phyloP scores from a whole-genome alignment of 2,888 invertebrate genomes.

The Loripinus fragilis region DNA sequence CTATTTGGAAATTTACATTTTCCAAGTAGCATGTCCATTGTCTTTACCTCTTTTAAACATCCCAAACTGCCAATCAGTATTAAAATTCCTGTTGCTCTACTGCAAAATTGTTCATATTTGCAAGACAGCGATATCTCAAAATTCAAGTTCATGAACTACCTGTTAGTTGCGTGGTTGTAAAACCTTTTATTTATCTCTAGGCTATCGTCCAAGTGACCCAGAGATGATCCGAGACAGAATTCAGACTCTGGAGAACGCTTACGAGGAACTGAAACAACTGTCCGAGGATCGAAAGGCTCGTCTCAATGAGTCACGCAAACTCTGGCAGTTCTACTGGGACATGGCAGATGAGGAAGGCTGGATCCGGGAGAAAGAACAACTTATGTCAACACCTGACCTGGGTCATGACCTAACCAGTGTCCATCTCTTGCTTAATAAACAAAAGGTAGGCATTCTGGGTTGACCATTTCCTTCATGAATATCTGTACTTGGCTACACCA shows the following conservation, averaged over 20 bases:
- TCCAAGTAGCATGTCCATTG: too few relatives aligned
- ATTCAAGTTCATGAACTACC: too few relatives aligned
- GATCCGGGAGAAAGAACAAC: slow-evolving; percentile 90
- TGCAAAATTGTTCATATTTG: too few relatives aligned
- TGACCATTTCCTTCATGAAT: too few relatives aligned
- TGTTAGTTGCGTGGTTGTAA: too few relatives aligned
- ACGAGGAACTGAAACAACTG: slow-evolving; percentile 96
- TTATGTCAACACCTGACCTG: slow-evolving; percentile 98
- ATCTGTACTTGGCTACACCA: too few relatives aligned
- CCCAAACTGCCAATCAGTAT: too few relatives aligned
- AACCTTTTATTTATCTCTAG: too few relatives aligned
- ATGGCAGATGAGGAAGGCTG: slow-evolving; percentile 95
- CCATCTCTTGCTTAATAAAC: slow-evolving; percentile 97
- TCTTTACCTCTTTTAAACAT: too few relatives aligned
- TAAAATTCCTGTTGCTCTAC: too few relatives aligned
- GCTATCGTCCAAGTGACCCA: slow-evolving; percentile 98
- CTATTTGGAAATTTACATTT: too few relatives aligned
- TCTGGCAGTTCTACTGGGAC: slow-evolving; percentile 99
- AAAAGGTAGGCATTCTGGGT: slow-evolving; percentile 90
- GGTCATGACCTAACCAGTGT: slow-evolving; percentile 99
- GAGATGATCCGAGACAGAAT: slow-evolving; percentile 97
- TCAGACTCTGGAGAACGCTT: slow-evolving; percentile 96
- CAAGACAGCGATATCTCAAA: too few relatives aligned
- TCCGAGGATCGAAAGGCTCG: slow-evolving; percentile 96
- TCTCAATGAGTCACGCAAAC: slow-evolving; percentile 97